Evolutionary conservation across 2,888 invertebrate genomes (phyloP), one percentile per base, ranked within the genome.

Genomic region (Dromius quadrimaculatus): DNA sequence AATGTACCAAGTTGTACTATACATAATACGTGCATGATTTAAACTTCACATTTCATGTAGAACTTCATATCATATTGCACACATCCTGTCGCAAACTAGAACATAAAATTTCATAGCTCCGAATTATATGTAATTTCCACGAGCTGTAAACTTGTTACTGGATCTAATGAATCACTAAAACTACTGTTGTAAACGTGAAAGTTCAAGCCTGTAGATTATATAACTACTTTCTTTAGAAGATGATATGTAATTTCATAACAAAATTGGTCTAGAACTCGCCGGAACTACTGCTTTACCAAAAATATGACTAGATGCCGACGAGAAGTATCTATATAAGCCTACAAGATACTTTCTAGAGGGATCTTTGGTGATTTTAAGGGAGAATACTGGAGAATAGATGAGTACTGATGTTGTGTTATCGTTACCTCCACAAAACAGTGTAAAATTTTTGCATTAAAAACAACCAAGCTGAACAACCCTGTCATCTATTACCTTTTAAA

Each of bases 21-120:
- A 38, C 59, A 59, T 38, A 62, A 41, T 41, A 62, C 38, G 62
- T 41, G 41, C 23, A 41, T 63, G 45, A 41, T 41, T 38, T 62
- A 62, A 43, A 62, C 45, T 43, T 28, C 23, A 41, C 19, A 41
- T 62, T 62, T 62, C 23, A 62, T 41, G 23, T 62, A 41, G 28
- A 43, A 43, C 41, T 45, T 28, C 63, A 63, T 45, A 45, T 45
- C 43, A 63, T 63, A 45, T 41, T 63, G 63, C 36, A 45, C 23
- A 28, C 23, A 43, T 63, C 32, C 63, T 63, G 63, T 63, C 63
- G 45, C 62, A 62, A 19, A 43, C 43, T 41, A 62, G 20, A 22
- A 34, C 50, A 47, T 64, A 47, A 64, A 64, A 64, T 64, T 64
- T 64, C 64, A 64, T 64, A 47, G 64, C 64, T 19, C 47, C 34